Evolutionary conservation across 1,140 invertebrate genomes (phyloP), one percentile per base, ranked within the genome.

Genomic region (Cyclina sinensis): DNA sequence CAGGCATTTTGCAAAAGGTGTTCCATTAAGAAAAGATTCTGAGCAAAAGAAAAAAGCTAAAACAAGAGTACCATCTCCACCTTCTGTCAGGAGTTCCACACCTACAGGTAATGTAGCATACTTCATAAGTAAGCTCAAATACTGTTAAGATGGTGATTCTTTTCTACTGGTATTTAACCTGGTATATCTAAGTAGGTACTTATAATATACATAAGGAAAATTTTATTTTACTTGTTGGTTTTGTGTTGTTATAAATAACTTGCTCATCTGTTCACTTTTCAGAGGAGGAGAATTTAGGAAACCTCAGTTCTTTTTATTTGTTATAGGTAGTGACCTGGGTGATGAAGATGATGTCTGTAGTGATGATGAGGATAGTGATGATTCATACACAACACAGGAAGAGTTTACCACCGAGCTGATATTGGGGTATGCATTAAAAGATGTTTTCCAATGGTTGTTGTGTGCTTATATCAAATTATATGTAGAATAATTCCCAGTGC

Each of bases 381-480:
- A 98, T 93, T 98, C 97, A 0, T 98, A 97, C 97, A 97, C 97
- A 51, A 97, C 97, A 27, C 96, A 96, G 39, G 86, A 88, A 62
- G 97, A 98, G 94, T 97, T 97, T 91, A 97, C 97, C 91, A 96
- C 97, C 2, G 97, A 98, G 90, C 97, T 97, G 91, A 97, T 97
- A 90, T 95, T 97, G 90, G 96, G 97, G 94, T 97, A 97, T 95
- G 65, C 65, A 27, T 62, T 27, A 43, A n/a, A n/a, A n/a, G n/a
- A n/a, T n/a, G n/a, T n/a, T n/a, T n/a, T n/a, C n/a, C n/a, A n/a
- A n/a, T n/a, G n/a, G n/a, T n/a, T n/a, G n/a, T n/a, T n/a, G n/a
- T n/a, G n/a, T n/a, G n/a, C n/a, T n/a, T n/a, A n/a, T n/a, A n/a
- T n/a, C n/a, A n/a, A n/a, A n/a, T n/a, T n/a, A n/a, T n/a, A n/a